Base-by-base conservation (phyloP, 2,113 vertebrate genomes). In the Megaleporinus macrocephalus region DNA sequence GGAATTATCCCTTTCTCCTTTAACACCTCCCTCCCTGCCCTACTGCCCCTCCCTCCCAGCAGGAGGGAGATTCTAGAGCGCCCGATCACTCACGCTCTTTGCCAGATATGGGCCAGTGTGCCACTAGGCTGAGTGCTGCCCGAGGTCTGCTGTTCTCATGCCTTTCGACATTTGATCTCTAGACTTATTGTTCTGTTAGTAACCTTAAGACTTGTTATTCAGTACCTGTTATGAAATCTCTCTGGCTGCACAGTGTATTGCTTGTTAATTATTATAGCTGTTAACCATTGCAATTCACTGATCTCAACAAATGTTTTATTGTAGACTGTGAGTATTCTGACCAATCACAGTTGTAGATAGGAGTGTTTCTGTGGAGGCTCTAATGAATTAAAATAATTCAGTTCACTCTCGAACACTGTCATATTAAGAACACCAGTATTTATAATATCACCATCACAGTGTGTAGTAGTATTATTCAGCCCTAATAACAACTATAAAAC, bases 1-100 rank as follows among this genome's bases (percentile, higher is more conserved):
- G 80, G 62, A n/a, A 73, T 78, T 84, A 70, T 41, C 69, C 73
- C 44, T 66, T 73, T 41, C 33, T 71, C n/a, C 36, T 51, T 81
- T 27, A 73, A 61, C 16, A 10, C 30, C 74, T 63, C 57, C 59
- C 76, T 78, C 44, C 27, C 14, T 20, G 22, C 78, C 55, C 27
- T 77, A 73, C 87, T 74, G 22, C 16, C 9, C 2, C 33, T 36
- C 26, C 61, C 33, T 26, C 49, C 59, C 51, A 15, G 36, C 36
- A 41, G 53, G 53, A 22, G 20, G 41, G 24, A 61, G 41, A 44
- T 44, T 44, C 5, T 27, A 57, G 66, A 24, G 24, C 22, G 24
- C 15, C 27, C 22, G 41, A n/a, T 76, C 59, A 49, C 44, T 51
- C 24, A 18, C 18, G 33, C n/a, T 57, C 5, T 68, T 24, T 65